These are phyloP conservation scores for Cyphomyrus discorhynchus DNA, from an alignment of 2,113 vertebrate genomes.

Conservation along the genomic window DNA sequence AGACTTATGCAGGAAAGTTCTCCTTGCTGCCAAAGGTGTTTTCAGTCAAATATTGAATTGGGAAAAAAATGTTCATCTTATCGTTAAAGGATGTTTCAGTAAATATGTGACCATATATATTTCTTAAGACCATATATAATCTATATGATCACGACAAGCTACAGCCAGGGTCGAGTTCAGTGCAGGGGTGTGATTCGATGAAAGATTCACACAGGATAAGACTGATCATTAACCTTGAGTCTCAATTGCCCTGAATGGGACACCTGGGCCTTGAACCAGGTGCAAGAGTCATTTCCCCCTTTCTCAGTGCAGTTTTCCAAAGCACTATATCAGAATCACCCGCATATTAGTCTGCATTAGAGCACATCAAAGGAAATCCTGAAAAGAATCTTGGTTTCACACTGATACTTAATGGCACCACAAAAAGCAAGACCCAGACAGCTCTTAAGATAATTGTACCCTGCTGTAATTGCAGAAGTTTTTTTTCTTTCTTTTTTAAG, in stretches of 20 bases:
- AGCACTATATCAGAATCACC: slow-evolving; percentile 10
- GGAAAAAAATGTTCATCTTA: neutral
- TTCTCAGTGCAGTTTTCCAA: slow-evolving; percentile 1
- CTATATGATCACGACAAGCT: slow-evolving; percentile 1
- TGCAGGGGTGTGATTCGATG: neutral
- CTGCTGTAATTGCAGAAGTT: neutral
- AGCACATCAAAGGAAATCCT: neutral
- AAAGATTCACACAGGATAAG: neutral
- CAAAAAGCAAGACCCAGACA: neutral
- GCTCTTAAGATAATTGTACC: slow-evolving; percentile 15
- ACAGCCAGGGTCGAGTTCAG: slow-evolving; percentile 18
- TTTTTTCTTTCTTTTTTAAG: neutral
- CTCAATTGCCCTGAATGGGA: neutral
- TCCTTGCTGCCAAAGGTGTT: neutral
- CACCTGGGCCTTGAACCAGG: slow-evolving; percentile 9
- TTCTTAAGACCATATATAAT: neutral
- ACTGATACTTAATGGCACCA: slow-evolving; percentile 7
- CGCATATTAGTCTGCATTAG: slow-evolving; percentile 12
- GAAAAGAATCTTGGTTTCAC: slow-evolving; percentile 9
- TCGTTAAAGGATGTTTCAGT: neutral
- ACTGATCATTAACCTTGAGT: slow-evolving; percentile 11
- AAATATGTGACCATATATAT: neutral
- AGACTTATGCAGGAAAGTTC: neutral
- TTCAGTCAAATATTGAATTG: neutral
- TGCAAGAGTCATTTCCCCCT: neutral